Percentiles rank a stretch among this genome's conserved stretches.
These are phyloP conservation scores for Pachypanchax playfairii DNA, from an alignment of 2,113 vertebrate genomes.

Conservation along the genomic window DNA sequence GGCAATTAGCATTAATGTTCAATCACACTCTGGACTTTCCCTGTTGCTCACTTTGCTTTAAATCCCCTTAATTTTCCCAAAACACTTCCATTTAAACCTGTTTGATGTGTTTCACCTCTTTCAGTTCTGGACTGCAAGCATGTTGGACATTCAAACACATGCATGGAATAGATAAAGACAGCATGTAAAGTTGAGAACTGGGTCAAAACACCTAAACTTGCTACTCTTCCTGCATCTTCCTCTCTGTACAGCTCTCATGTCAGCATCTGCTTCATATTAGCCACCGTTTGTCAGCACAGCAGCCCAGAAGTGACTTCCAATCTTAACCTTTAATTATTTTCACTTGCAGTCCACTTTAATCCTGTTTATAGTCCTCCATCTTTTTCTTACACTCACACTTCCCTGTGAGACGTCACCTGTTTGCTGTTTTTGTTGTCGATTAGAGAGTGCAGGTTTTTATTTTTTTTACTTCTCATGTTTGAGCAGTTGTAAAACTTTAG, in stretches of 20 bases:
- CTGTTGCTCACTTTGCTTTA: background rate
- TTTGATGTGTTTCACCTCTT: background rate
- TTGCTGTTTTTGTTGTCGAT: constrained; percentile 16
- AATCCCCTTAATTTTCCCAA: background rate
- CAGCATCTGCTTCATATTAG: constrained; percentile 71
- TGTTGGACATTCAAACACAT: constrained; percentile 6
- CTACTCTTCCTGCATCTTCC: constrained; percentile 27
- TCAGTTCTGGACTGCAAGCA: constrained; percentile 6
- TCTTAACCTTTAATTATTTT: constrained; percentile 67
- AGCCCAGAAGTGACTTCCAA: constrained; percentile 42
- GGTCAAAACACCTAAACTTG: constrained; percentile 47
- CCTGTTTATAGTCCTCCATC: constrained; percentile 32
- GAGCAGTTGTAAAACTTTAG: constrained; percentile 8
- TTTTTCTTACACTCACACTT: background rate
- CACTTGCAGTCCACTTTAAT: constrained; percentile 36
- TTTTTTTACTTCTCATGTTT: background rate
- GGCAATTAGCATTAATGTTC: too few relatives aligned
- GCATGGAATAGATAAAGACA: too few relatives aligned
- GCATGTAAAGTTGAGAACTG: constrained; percentile 40
- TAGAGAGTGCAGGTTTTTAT: constrained; percentile 12
- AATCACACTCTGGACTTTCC: too few relatives aligned
- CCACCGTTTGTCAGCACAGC: constrained; percentile 36
- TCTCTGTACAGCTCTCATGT: constrained; percentile 39
- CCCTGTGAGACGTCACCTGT: background rate
- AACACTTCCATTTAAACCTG: too few relatives aligned